phyloP scores from a whole-genome alignment of 2,113 vertebrate species.

The Macquaria ambigua region DNA sequence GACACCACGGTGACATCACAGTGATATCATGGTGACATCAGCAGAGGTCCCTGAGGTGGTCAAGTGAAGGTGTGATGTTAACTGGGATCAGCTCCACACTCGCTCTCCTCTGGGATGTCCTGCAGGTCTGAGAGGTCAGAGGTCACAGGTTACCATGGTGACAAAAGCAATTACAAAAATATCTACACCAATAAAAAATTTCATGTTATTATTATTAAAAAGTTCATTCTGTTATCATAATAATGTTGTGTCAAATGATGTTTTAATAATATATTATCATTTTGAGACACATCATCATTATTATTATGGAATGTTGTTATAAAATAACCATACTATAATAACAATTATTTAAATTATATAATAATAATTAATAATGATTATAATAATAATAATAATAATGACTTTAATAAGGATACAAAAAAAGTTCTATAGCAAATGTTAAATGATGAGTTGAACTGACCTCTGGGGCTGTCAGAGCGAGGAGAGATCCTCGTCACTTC shows the following conservation, averaged over 20 bases:
- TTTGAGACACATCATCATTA: too few relatives aligned
- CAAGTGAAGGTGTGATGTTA: slow-evolving; percentile 67
- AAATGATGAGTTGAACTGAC: slow-evolving; percentile 56
- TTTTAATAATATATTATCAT: background rate
- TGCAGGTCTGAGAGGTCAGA: slow-evolving; percentile 88
- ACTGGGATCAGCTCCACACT: slow-evolving; percentile 84
- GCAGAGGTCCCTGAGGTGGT: slow-evolving; percentile 26
- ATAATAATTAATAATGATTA: too few relatives aligned
- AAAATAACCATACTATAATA: background rate
- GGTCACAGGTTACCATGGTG: slow-evolving; percentile 39
- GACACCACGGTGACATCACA: background rate
- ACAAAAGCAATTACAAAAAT: background rate
- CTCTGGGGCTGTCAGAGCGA: slow-evolving; percentile 85
- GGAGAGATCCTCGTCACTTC: slow-evolving; percentile 70
- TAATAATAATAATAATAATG: too few relatives aligned
- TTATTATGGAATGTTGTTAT: background rate
- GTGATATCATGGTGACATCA: slow-evolving; percentile 43
- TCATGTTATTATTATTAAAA: too few relatives aligned
- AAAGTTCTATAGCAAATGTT: too few relatives aligned
- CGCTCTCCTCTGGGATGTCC: slow-evolving; percentile 94
- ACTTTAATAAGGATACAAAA: too few relatives aligned
- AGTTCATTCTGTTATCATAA: too few relatives aligned
- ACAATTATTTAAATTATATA: too few relatives aligned
- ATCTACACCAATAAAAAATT: too few relatives aligned
- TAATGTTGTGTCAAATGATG: too few relatives aligned